Evolutionary conservation across 1,140 invertebrate genomes (phyloP), one percentile per base, ranked within the genome.

Genomic region (Steinernema khuongi): DNA sequence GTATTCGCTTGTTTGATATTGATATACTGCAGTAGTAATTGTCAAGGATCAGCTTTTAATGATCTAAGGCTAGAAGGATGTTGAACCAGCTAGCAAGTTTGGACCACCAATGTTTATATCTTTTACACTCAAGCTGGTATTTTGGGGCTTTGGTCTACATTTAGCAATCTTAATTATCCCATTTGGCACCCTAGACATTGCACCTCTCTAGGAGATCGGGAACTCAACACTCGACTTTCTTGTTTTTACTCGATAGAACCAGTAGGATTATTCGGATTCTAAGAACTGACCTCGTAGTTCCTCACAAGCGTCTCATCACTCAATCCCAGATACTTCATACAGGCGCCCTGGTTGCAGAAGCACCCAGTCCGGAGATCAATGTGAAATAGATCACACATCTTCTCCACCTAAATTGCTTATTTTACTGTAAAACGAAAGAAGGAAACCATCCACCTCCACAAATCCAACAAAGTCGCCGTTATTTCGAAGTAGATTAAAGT

Each of bases 341-440:
- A 97, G 2, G 94, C 92, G 22, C 95, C 96, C 2, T 94, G 91
- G 88, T 97, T 97, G 85, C 96, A 98, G 85, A 96, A 95, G 85
- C 94, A 97, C 0, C 95, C 94, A 1, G 93, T 94, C 79, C 95
- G 88, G 19, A 98, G 83, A 80, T 92, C 90, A 70, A 97, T 92
- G 73, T 91, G 90, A 84, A 94, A 91, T 26, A 95, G 84, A 75
- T 92, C 90, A 0, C 93, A 92, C 87, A 97, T 90, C 79, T 94
- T 92, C 72, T 93, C 89, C 26, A 97, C 92, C 91, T 93, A 84
- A 71, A 88, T 87, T 78, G 30, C 19, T 18, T 31, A 70, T 31
- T 50, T 50, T 50, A 78, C 43, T 78, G 75, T 43, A 77, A 73
- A 72, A 66, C 71, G 70, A 70, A 1, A 50, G 32, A 67, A 28